phyloP scores from a whole-genome alignment of 2,888 invertebrate genomes.

The Eurytoma californica region DNA sequence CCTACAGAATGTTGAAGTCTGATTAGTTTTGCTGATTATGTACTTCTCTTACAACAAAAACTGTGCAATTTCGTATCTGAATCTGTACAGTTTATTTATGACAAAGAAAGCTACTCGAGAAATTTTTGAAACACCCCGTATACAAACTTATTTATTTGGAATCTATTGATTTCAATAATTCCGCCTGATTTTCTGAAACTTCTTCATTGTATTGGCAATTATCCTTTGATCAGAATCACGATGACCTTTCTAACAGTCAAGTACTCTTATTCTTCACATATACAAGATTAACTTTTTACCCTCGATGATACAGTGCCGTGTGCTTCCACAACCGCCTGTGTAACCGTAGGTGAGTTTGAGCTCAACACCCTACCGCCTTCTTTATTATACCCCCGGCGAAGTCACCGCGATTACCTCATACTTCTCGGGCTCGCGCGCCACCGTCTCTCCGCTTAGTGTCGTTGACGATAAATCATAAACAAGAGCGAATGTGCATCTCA shows the following conservation, averaged over 20 bases:
- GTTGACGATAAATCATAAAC: conserved; percentile 41
- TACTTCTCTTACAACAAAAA: too few species aligned
- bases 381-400: conserved; percentile 27
- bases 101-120: too few species aligned
- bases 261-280: not conserved
- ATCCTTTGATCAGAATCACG: not conserved
- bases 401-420: conserved; percentile 22
- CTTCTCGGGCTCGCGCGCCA: not conserved
- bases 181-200: too few species aligned
- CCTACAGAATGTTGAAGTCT: too few species aligned
- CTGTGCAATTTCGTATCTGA: too few species aligned
- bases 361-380: not conserved
- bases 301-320: not conserved
- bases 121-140: too few species aligned
- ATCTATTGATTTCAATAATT: too few species aligned
- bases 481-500: conserved; percentile 41
- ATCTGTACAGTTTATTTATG: too few species aligned
- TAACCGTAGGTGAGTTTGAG: not conserved
- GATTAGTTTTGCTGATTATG: too few species aligned
- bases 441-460: conserved; percentile 21
- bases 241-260: not conserved
- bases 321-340: not conserved
- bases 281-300: not conserved
- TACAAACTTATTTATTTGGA: too few species aligned
- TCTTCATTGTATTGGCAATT: too few species aligned